Evolutionary conservation across 2,797 vertebrate species (phyloP).

Genomic region (Pseudopleuronectes americanus): DNA sequence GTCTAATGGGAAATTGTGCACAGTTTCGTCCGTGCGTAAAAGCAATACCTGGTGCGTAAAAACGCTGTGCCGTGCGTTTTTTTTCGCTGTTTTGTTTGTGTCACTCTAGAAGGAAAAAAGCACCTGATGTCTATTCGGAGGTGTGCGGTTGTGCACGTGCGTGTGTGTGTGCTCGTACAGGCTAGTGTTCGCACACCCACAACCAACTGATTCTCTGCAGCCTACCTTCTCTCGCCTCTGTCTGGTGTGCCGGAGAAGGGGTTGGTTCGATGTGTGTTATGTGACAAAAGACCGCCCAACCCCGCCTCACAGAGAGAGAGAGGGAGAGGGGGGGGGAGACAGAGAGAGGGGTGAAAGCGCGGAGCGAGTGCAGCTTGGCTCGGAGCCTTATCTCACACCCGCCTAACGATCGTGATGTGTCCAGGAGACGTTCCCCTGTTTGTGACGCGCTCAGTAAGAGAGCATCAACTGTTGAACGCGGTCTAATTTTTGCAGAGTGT

Average conservation of each 20-base stretch:
- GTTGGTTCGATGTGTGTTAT: constrained; percentile 66
- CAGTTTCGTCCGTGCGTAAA: constrained; percentile 20
- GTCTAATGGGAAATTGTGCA: neutral
- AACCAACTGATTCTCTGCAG: constrained; percentile 21
- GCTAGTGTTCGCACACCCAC: constrained; percentile 41
- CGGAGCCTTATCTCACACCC: constrained; percentile 67
- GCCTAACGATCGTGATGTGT: constrained; percentile 64
- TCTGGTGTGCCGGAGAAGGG: constrained; percentile 37
- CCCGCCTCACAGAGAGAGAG: constrained; percentile 61
- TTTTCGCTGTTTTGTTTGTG: constrained; percentile 42
- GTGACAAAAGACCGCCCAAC: constrained; percentile 82
- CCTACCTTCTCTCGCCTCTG: constrained; percentile 41
- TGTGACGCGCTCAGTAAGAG: constrained; percentile 37
- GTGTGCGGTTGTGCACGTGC: constrained; percentile 24
- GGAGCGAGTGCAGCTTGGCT: constrained; percentile 53
- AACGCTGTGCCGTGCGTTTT: constrained; percentile 7
- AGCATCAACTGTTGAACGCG: constrained; percentile 52
- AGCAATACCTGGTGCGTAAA: constrained; percentile 17
- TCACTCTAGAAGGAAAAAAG: constrained; percentile 35
- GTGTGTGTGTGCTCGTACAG: constrained; percentile 11
- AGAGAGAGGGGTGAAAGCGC: constrained; percentile 28
- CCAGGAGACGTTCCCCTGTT: constrained; percentile 61
- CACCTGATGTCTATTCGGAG: constrained; percentile 32
- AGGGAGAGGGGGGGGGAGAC: constrained; percentile 24
- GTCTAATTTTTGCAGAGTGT: constrained; percentile 28